Evolutionary conservation across 1,140 invertebrate species (phyloP), one percentile per base, ranked within the genome.

Genomic region (Hetaerina americana): DNA sequence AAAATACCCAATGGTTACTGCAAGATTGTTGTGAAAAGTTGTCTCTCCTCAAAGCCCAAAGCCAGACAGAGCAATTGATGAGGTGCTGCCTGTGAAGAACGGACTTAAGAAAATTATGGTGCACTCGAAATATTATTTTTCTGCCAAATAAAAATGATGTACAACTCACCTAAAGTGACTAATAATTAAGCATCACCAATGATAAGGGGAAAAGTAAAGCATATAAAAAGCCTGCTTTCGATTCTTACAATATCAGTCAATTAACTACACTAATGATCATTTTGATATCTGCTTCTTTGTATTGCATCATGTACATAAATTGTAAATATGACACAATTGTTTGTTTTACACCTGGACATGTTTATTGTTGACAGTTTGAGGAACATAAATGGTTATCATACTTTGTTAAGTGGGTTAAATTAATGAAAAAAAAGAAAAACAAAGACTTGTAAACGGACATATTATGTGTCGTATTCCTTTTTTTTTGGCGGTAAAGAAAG

Each of bases 241-340:
- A 70, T 70, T 49, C 49, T 49, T 70, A 70, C 49, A 73, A 72
- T 72, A 68, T 24, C 40, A 67, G 26, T 28, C 66, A 72, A 73
- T 69, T 73, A 67, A 49, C 66, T 66, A 66, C 49, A 68, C 70
- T 27, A 27, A 66, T 27, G 66, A 27, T 67, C 70, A 70, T 68
- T 70, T 25, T 28, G 68, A 72, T 72, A 22, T 26, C 68, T 28
- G 68, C 68, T 69, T 69, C 68, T 69, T 69, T 69, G 68, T 69
- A 69, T 69, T 69, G 68, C 68, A 69, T 69, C 68, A 27, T 69
- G 68, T 69, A 69, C 68, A 69, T 69, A 69, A 69, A 69, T 27
- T 69, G 68, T 69, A 69, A 69, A 69, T 69, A 69, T 69, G 68
- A 69, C 68, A 69, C 68, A 27, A 69, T 69, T 69, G 68, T 69